These are phyloP conservation scores for Nomia melanderi DNA, from an alignment of 1,140 invertebrate species.

Conservation along the genomic window DNA sequence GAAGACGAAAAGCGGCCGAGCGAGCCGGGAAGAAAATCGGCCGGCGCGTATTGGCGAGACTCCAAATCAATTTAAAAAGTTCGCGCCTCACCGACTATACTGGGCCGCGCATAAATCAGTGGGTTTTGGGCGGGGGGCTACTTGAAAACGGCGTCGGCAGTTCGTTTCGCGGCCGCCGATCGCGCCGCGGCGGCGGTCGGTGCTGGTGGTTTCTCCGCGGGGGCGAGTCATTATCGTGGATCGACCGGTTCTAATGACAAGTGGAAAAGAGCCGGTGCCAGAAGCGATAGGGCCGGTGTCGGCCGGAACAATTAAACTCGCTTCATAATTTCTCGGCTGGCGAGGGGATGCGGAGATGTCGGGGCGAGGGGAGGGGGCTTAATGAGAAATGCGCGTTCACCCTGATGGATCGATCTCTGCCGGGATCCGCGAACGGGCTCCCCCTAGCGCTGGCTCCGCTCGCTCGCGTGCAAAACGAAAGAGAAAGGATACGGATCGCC, in stretches of 20 bases:
- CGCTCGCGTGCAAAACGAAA: constrained; percentile 57
- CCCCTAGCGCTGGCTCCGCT: not conserved
- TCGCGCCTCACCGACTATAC: constrained; percentile 50
- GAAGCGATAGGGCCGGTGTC: constrained; percentile 45
- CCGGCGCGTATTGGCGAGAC: constrained; percentile 70
- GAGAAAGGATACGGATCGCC: constrained; percentile 42
- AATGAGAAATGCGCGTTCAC: constrained; percentile 70
- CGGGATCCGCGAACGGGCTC: not conserved
- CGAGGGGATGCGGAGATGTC: not conserved
- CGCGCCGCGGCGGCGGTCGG: not conserved
- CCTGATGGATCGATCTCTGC: constrained; percentile 64
- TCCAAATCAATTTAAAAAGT: constrained; percentile 80
- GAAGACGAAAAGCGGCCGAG: constrained; percentile 41
- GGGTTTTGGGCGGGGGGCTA: not conserved
- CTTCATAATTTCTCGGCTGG: constrained; percentile 66
- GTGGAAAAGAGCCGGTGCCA: constrained; percentile 58
- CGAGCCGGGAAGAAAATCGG: constrained; percentile 67
- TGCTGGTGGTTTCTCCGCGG: not conserved
- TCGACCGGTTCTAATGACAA: constrained; percentile 68
- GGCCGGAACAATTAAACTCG: constrained; percentile 70
- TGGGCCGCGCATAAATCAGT: constrained; percentile 67
- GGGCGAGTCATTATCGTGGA: constrained; percentile 70
- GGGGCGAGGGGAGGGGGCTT: constrained; percentile 43
- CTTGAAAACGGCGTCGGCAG: not conserved
- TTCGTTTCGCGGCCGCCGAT: not conserved